These are phyloP conservation scores for Phylloscopus whistleri DNA, from an alignment of 2,113 vertebrate species.

Conservation along the genomic window DNA sequence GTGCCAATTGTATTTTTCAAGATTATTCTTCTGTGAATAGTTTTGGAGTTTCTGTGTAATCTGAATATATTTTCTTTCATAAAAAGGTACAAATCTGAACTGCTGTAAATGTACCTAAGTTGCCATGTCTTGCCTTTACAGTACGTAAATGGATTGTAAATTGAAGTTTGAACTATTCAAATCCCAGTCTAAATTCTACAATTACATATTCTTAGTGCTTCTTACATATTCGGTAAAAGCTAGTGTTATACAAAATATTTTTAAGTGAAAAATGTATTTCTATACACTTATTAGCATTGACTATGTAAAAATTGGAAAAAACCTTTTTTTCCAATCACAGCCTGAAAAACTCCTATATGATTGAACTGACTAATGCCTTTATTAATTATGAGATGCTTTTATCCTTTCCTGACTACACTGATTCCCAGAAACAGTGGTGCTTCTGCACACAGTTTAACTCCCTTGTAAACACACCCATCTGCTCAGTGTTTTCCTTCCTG, in stretches of 20 bases:
- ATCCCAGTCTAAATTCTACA: background rate
- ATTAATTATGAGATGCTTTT: conserved; percentile 61
- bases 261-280: background rate
- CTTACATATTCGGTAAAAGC: background rate
- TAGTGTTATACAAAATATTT: background rate
- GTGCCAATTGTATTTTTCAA: background rate
- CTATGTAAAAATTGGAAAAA: background rate
- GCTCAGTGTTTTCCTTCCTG: conserved; percentile 54
- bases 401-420: conserved; percentile 19
- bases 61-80: background rate
- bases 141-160: background rate
- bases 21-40: background rate
- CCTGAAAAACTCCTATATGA: background rate
- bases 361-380: conserved; percentile 20
- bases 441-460: conserved; percentile 49
- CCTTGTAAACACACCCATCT: conserved; percentile 70
- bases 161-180: background rate
- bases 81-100: background rate
- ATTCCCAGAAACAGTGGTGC: conserved; percentile 69
- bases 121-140: background rate
- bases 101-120: background rate
- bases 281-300: background rate
- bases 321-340: background rate
- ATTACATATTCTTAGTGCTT: background rate
- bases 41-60: background rate